Percentiles rank a stretch among this genome's conserved stretches.
Evolutionary conservation across 2,113 vertebrate species (phyloP).

Genomic region (Centropus bengalensis): DNA sequence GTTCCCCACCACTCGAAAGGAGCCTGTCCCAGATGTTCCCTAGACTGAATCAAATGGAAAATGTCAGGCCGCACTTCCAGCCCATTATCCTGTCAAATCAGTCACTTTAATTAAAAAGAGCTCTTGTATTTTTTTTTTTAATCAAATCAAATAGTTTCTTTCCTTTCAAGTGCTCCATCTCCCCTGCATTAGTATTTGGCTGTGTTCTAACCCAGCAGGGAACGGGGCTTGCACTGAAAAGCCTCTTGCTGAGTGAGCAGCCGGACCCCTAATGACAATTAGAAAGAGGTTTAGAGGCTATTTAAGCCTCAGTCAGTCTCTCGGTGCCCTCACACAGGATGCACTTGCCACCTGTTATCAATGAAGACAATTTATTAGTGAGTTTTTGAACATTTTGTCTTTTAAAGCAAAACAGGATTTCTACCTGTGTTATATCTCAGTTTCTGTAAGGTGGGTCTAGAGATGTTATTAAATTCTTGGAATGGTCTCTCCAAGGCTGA

Average conservation of each 20-base stretch:
- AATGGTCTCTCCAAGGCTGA: not conserved
- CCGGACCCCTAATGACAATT: not conserved
- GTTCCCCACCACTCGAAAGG: rapidly evolving
- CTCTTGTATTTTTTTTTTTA: not conserved
- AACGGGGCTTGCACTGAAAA: not conserved
- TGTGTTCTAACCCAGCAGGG: not conserved
- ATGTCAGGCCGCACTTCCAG: not conserved
- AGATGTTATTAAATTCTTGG: not conserved
- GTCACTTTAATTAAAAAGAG: not conserved
- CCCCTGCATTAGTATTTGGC: not conserved
- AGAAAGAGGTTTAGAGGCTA: not conserved
- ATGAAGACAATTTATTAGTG: not conserved
- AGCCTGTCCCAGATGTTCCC: not conserved
- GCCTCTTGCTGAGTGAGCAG: not conserved
- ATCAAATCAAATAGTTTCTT: not conserved
- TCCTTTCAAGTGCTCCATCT: not conserved
- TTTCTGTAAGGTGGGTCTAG: not conserved
- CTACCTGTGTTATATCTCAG: not conserved
- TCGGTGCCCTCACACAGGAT: not conserved
- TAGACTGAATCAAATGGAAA: not conserved
- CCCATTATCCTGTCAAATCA: not conserved
- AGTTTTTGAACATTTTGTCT: not conserved
- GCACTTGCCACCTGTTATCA: not conserved
- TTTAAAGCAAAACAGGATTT: not conserved
- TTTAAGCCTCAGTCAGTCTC: not conserved